Base-by-base conservation (phyloP, 2,888 invertebrate species). In the Archaeoteleia sp. region DNA sequence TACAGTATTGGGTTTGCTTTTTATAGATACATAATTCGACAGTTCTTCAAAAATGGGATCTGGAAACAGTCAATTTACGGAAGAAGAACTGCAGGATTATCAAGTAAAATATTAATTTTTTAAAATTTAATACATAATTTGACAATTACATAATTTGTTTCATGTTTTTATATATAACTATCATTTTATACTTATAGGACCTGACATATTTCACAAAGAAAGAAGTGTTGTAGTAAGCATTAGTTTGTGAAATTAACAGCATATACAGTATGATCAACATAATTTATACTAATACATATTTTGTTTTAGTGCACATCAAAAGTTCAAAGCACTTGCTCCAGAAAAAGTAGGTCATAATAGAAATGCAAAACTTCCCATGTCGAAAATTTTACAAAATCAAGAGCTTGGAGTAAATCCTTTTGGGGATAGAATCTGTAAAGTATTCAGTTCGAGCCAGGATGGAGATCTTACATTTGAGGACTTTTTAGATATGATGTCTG, bases 401-500 rank as follows among this genome's bases (percentile, higher is more conserved):
- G 96, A 96, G 84, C 86, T 97, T 30, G 88, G 91, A 70, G 95
- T 95, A 1, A 97, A 97, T 86, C 97, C 97, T 0, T 97, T 97
- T 86, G 91, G 93, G 29, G 94, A 96, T 78, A 87, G 96, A 51
- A 95, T 97, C 70, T 96, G 96, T 80, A 93, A 94, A 83, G 94
- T 96, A n/a, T 94, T 95, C 77, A 94, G 94, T 82, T 93, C 94
- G 0, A 93, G 92, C 82, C 93, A 94, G 71, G 94, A 94, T 84
- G 96, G 96, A 2, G 94, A 95, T 83, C 93, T 96, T 82, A 95
- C 95, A 0, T 97, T 97, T 86, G 96, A 97, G 86, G 97, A 97
- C 84, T 97, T 96, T 81, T 88, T 97, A 1, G 97, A 97, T 79
- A 96, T 97, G 96, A 96, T 97, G 93, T 96, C 96, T 0, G 96